phyloP scores from a whole-genome alignment of 2,113 vertebrate species.

The Percopsis transmontana region DNA sequence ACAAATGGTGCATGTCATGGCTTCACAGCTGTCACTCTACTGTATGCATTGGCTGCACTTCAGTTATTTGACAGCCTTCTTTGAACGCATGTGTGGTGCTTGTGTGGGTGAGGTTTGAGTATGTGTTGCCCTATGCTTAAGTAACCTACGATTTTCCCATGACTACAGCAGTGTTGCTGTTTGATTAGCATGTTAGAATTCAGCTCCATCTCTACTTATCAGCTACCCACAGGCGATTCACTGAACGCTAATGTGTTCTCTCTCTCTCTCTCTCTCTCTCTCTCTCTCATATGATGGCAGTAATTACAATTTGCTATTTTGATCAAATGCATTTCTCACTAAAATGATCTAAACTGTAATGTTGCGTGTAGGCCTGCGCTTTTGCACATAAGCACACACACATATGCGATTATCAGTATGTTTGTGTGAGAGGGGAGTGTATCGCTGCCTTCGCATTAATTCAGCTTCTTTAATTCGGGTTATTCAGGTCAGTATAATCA shows the following conservation, averaged over 20 bases:
- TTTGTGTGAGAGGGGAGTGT: background rate
- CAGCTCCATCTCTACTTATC: conserved; percentile 30
- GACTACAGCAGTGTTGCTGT: conserved; percentile 13
- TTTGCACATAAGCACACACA: no score
- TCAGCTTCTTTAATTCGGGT: conserved; percentile 11
- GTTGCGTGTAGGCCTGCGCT: no score
- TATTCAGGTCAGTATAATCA: no score
- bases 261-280: background rate
- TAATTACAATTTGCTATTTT: conserved; percentile 31
- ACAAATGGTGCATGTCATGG: no score
- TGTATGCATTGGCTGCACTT: no score
- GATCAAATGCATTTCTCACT: conserved; percentile 21
- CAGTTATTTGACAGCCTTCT: background rate
- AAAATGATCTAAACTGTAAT: conserved; percentile 3
- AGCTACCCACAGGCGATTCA: conserved; percentile 17
- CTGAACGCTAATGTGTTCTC: background rate
- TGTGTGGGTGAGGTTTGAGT: background rate
- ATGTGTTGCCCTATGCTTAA: background rate
- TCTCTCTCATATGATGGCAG: conserved; percentile 15
- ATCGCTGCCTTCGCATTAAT: conserved; percentile 20
- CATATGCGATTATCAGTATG: background rate
- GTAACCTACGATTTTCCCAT: conserved; percentile 45
- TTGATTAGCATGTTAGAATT: conserved; percentile 56
- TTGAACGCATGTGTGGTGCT: background rate
- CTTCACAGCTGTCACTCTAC: no score